Percentiles rank a stretch among this genome's conserved stretches.
phyloP scores from a whole-genome alignment of 1,140 invertebrate genomes.

The Solenopsis fugax region DNA sequence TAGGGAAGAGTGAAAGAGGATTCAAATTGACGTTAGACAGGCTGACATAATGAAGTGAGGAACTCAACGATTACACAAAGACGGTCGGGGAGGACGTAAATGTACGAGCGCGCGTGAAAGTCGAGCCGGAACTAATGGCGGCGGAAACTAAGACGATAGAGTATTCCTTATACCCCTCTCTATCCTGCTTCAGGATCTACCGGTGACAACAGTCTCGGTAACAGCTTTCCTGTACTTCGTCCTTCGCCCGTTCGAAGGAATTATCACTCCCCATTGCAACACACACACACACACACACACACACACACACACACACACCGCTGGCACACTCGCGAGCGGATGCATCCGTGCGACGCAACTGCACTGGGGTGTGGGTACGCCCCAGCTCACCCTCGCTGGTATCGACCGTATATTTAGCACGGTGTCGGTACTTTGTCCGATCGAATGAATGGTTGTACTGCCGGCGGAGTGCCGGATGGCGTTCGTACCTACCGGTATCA shows the following conservation, averaged over 20 bases:
- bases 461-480: constrained; percentile 67
- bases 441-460: constrained; percentile 78
- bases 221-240: constrained; percentile 71
- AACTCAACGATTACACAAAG: constrained; percentile 73
- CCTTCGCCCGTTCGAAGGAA: constrained; percentile 71
- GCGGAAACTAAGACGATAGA: constrained; percentile 57
- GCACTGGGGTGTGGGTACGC: constrained; percentile 1
- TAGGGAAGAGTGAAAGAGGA: not conserved
- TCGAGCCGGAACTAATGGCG: constrained; percentile 73
- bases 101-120: constrained; percentile 57
- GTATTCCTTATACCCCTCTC: constrained; percentile 70
- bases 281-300: not conserved
- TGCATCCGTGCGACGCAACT: constrained; percentile 21
- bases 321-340: not conserved
- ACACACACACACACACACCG: not conserved
- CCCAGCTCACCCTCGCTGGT: constrained; percentile 57
- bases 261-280: constrained; percentile 66
- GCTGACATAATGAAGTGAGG: constrained; percentile 69
- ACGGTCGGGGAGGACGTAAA: constrained; percentile 45
- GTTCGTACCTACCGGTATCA: constrained; percentile 67
- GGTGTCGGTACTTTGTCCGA: constrained; percentile 82
- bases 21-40: constrained; percentile 1
- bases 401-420: constrained; percentile 80
- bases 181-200: constrained; percentile 38
- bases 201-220: constrained; percentile 74